Percentiles rank a stretch among this genome's conserved stretches.
Conservation (phyloP, 2,113 vertebrate species). For the Elaphurus davidianus region DNA sequence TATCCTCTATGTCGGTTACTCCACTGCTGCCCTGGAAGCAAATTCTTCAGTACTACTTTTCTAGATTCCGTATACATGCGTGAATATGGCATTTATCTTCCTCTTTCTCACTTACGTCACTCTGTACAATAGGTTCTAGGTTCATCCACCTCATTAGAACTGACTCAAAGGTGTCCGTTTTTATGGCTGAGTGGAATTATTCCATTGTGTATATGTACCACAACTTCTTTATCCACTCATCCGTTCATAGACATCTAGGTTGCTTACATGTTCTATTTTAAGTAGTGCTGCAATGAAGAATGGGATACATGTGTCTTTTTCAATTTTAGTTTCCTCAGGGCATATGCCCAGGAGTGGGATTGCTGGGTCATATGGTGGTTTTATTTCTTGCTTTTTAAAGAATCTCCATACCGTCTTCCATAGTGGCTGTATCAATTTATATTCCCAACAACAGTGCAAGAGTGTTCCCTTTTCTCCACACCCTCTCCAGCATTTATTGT, state of each 20-base stretch:
- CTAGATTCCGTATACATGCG: rapidly evolving
- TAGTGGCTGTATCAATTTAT: not conserved
- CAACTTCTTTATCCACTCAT: not conserved
- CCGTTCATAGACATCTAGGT: not conserved
- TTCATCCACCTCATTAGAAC: not conserved
- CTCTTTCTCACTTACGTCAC: not conserved
- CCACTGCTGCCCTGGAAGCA: not conserved
- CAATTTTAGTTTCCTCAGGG: not conserved
- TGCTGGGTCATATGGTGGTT: not conserved
- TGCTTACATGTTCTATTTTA: not conserved
- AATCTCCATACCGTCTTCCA: not conserved
- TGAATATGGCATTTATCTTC: not conserved
- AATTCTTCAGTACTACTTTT: not conserved
- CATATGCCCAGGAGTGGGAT: not conserved
- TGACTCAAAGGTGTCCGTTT: not conserved
- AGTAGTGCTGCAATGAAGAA: not conserved
- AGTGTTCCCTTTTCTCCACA: not conserved
- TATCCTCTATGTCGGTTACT: not conserved
- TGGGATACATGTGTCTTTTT: not conserved
- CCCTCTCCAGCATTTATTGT: not conserved
- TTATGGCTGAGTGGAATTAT: not conserved
- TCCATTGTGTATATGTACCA: not conserved
- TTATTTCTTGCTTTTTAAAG: not conserved
- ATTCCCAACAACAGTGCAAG: not conserved
- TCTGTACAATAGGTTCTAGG: not conserved